A percentile compares a stretch with the other conserved stretches of the same genome.
These are phyloP conservation scores for Squalus acanthias DNA, from an alignment of 2,797 vertebrate species.

Conservation along the genomic window DNA sequence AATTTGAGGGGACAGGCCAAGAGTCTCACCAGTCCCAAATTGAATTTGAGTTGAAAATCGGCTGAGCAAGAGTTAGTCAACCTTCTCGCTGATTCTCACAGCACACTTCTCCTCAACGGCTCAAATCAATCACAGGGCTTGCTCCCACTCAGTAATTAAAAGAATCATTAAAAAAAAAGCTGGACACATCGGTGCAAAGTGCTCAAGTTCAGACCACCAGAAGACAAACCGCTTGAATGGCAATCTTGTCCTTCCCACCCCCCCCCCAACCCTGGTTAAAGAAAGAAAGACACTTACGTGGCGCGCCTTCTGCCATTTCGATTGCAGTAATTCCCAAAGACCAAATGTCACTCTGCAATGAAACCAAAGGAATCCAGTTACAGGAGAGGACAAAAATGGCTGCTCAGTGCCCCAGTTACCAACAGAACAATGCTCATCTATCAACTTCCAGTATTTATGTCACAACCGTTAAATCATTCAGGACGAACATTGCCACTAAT, in stretches of 20 bases:
- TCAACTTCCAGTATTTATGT: neutral
- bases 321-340: conserved; percentile 90
- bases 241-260: neutral
- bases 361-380: neutral
- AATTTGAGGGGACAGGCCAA: neutral
- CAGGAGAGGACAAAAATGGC: neutral
- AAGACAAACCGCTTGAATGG: too few species aligned
- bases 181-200: neutral
- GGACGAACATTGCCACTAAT: neutral
- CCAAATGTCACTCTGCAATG: conserved; percentile 88
- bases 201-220: neutral
- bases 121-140: neutral
- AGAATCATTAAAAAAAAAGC: neutral
- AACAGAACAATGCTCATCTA: neutral
- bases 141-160: neutral
- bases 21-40: neutral
- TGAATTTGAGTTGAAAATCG: neutral
- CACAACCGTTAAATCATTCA: neutral
- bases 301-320: conserved; percentile 90
- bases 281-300: conserved; percentile 66
- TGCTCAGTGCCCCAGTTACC: neutral
- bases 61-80: neutral
- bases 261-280: too few species aligned
- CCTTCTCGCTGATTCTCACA: neutral
- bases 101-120: too few species aligned